Conservation (phyloP, 1,140 invertebrate genomes). For the Choristoneura fumiferana region DNA sequence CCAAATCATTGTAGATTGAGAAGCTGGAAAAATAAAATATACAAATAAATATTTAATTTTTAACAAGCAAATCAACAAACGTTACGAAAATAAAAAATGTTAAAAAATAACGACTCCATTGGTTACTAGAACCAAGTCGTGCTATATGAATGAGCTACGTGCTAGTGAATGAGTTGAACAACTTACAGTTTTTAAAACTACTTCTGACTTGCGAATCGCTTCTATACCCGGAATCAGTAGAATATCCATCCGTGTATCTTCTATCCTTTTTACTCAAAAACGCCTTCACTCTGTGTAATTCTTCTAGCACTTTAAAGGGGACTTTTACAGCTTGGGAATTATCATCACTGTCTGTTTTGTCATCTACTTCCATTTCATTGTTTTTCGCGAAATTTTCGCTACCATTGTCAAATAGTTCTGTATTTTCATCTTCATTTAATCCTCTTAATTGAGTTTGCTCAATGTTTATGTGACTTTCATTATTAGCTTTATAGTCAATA, state of each 20-base stretch:
- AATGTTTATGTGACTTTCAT: too few species aligned
- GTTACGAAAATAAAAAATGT: too few species aligned
- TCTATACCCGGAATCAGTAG: constrained; percentile 32
- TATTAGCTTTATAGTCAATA: not conserved
- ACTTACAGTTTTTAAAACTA: constrained; percentile 19
- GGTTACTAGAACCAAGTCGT: too few species aligned
- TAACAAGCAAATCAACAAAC: too few species aligned
- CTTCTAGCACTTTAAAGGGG: constrained; percentile 35
- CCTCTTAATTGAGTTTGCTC: not conserved
- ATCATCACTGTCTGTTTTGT: not conserved
- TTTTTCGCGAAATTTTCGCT: constrained; percentile 33
- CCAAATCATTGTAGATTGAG: constrained; percentile 24
- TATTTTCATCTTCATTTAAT: constrained; percentile 30
- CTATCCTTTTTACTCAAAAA: constrained; percentile 27
- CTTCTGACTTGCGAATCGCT: constrained; percentile 23
- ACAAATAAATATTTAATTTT: not conserved
- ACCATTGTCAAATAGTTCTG: constrained; percentile 40
- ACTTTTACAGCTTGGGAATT: constrained; percentile 26
- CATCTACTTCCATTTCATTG: constrained; percentile 19
- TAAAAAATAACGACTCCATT: too few species aligned
- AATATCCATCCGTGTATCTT: constrained; percentile 14
- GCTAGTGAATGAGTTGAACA: too few species aligned
- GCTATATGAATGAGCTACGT: too few species aligned
- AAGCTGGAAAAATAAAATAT: constrained; percentile 21
- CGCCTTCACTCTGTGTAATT: constrained; percentile 31